Conservation (phyloP, 2,113 vertebrate species). For the Emydura subglobosa region DNA sequence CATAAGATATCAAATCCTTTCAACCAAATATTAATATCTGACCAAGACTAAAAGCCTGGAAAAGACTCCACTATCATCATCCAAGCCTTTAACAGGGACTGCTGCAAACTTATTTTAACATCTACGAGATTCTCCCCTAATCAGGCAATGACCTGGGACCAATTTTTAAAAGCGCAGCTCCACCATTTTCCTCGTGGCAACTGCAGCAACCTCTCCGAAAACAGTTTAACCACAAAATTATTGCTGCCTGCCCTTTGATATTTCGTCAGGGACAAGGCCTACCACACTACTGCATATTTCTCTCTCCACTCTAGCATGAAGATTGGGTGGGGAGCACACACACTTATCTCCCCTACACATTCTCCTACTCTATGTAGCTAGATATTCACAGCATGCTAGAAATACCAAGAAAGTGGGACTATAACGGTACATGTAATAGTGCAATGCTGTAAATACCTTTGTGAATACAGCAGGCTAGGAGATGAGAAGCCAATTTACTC, state of each 20-base stretch:
- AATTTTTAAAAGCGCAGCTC: background rate
- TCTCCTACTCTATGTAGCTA: background rate
- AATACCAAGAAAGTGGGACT: background rate
- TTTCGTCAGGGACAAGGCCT: background rate
- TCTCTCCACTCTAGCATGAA: background rate
- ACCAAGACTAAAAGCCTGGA: background rate
- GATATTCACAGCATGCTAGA: background rate
- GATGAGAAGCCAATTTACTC: background rate
- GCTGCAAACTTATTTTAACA: background rate
- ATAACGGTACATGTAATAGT: slow-evolving; percentile 5
- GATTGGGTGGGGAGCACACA: background rate
- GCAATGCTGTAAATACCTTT: background rate
- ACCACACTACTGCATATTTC: background rate
- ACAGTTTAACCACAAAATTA: background rate
- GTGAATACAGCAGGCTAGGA: background rate
- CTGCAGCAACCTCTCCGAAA: background rate
- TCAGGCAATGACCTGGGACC: background rate
- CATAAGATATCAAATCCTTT: background rate
- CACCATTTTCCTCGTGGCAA: background rate
- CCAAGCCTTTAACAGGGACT: background rate
- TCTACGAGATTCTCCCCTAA: background rate
- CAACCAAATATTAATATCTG: background rate
- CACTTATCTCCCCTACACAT: background rate
- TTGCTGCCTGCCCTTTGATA: background rate
- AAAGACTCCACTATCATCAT: background rate